A percentile compares a stretch with the other conserved stretches of the same genome.
Evolutionary conservation across 2,888 invertebrate species (phyloP).

Genomic region (Hipparchia semele): DNA sequence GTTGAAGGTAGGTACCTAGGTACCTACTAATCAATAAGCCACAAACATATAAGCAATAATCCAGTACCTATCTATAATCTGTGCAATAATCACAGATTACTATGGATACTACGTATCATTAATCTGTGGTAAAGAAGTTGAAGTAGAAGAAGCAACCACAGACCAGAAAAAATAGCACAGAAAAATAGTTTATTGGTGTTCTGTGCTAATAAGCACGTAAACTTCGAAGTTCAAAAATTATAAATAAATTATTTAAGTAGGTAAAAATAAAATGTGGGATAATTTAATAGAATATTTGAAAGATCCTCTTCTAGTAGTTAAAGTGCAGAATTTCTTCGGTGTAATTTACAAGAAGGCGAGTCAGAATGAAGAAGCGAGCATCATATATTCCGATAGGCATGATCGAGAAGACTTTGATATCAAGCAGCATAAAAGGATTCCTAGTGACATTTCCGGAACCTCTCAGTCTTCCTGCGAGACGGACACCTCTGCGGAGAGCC

Average conservation of each 20-base stretch:
- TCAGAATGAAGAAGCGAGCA: conserved; percentile 53
- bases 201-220: neutral
- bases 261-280: conserved; percentile 67
- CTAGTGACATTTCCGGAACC: conserved; percentile 69
- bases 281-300: conserved; percentile 86
- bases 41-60: too few relatives aligned
- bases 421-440: conserved; percentile 66
- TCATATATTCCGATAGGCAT: conserved; percentile 59
- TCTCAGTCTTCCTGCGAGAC: conserved; percentile 71
- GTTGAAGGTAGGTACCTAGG: too few relatives aligned
- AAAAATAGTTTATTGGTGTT: too few relatives aligned
- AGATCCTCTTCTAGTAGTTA: conserved; percentile 89
- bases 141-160: too few relatives aligned
- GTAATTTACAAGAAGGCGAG: conserved; percentile 79
- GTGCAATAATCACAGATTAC: too few relatives aligned
- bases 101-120: too few relatives aligned
- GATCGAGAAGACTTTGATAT: conserved; percentile 53
- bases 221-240: neutral
- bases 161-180: too few relatives aligned
- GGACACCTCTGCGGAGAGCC: conserved; percentile 64
- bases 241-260: neutral
- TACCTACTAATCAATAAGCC: too few relatives aligned
- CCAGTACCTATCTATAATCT: too few relatives aligned
- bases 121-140: too few relatives aligned
- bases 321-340: conserved; percentile 91